phyloP scores from a whole-genome alignment of 1,140 invertebrate genomes.

The Drosophila malerkotliana region DNA sequence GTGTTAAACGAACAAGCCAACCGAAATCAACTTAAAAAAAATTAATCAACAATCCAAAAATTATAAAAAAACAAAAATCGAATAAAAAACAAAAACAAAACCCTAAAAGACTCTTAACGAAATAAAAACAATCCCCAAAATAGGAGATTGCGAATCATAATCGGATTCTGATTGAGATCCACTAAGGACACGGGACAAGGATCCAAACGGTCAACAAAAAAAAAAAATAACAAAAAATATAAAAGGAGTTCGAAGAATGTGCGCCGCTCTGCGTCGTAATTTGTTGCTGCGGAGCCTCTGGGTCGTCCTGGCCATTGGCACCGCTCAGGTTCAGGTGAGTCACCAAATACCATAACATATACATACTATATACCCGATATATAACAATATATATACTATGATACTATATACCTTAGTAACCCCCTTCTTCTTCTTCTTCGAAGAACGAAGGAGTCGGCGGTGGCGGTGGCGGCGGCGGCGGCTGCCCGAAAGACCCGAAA shows the following conservation, averaged over 20 bases:
- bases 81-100: conserved; percentile 1
- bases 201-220: conserved; percentile 13
- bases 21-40: not conserved
- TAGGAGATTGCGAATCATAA: not conserved
- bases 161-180: conserved; percentile 10
- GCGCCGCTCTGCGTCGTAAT: conserved; percentile 74
- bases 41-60: conserved; percentile 6
- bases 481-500: conserved; percentile 38
- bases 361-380: no score
- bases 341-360: conserved; percentile 26
- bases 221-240: not conserved
- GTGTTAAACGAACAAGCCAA: conserved; percentile 53
- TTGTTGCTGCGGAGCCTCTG: conserved; percentile 75
- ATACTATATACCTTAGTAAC: no score
- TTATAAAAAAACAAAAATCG: not conserved
- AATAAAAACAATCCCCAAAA: not conserved
- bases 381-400: no score
- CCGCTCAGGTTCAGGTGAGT: conserved; percentile 77
- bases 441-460: conserved; percentile 34
- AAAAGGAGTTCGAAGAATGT: conserved; percentile 62
- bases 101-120: not conserved
- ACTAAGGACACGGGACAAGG: not conserved
- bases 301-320: conserved; percentile 69
- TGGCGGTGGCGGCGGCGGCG: conserved; percentile 17
- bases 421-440: no score